A percentile compares a stretch with the other conserved stretches of the same genome.
These are phyloP conservation scores for Sarcophilus harrisii DNA, from an alignment of 2,797 vertebrate species.

Conservation along the genomic window DNA sequence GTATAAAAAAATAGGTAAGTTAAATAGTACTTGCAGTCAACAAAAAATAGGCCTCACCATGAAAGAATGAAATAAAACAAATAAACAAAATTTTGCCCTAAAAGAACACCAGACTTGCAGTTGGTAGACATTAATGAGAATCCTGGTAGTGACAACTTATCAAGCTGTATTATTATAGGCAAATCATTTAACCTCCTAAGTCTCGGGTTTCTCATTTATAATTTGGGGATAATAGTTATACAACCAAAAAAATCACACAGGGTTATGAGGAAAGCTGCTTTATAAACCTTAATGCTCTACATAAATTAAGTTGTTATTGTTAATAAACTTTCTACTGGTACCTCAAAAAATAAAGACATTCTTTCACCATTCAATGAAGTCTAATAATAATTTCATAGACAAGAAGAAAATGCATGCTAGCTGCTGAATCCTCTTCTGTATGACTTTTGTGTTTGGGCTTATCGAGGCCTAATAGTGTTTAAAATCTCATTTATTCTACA, in stretches of 20 bases:
- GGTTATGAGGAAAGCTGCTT: not conserved
- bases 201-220: not conserved
- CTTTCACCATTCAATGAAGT: not conserved
- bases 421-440: not conserved
- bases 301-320: not conserved
- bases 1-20: not conserved
- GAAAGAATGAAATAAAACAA: not conserved
- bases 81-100: not conserved
- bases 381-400: not conserved
- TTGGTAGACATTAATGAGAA: not conserved
- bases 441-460: conserved; percentile 32
- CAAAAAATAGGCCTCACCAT: not conserved
- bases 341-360: not conserved
- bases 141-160: not conserved
- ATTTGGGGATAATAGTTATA: not conserved
- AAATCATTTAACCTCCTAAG: not conserved
- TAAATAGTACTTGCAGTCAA: not conserved
- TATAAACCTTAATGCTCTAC: not conserved
- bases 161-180: not conserved
- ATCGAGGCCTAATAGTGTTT: conserved; percentile 29
- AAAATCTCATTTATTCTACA: conserved; percentile 33
- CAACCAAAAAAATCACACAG: not conserved
- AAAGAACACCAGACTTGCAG: not conserved
- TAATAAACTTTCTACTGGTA: not conserved
- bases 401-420: fast-evolving